Base-by-base conservation (phyloP, 2,113 vertebrate genomes). In the Aptenodytes forsteri region DNA sequence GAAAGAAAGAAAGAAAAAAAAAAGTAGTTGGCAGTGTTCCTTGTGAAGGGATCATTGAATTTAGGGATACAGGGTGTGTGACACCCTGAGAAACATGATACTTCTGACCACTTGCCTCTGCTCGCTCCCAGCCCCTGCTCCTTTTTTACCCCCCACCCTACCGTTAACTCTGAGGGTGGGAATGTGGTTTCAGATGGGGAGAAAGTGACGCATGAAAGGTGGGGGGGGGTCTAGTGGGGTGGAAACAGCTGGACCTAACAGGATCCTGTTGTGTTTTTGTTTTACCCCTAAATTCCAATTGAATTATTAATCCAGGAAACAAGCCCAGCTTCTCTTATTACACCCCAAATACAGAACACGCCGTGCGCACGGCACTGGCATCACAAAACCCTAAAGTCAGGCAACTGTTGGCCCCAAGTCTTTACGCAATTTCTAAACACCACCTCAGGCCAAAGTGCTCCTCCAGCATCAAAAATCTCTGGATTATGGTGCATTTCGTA, bases 1-100 rank as follows among this genome's bases (percentile, higher is more conserved):
- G 15, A 44, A 18, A 18, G 44, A 18, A 7, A 19, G 8, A 29
- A 16, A 32, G n/a, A 3, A 13, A 18, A 36, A 6, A 12, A 32
- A 8, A 59, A 36, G 6, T 69, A 62, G 21, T 17, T 72, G 22
- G 9, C 59, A 55, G 76, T 77, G 71, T 69, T 93, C 29, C 59
- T 82, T 8, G 3, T 75, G 94, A 83, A 75, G 67, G 32, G 67
- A 52, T 10, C 67, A 46, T 47, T 62, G 89, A 78, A 67, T 79
- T 87, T 64, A 38, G 14, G 42, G n/a, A n/a, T 66, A 89, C 47
- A 54, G 38, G n/a, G 64, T 42, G 81, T 65, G 82, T 69, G 81
- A 78, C 83, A 92, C 84, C 42, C 62, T 19, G 32, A 67, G 62
- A 95, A 95, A 95, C 67, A 18, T 5, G 84, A 87, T 23, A 40